These are phyloP conservation scores for Lepidurus packardi DNA, from an alignment of 1,140 invertebrate genomes.

Conservation along the genomic window DNA sequence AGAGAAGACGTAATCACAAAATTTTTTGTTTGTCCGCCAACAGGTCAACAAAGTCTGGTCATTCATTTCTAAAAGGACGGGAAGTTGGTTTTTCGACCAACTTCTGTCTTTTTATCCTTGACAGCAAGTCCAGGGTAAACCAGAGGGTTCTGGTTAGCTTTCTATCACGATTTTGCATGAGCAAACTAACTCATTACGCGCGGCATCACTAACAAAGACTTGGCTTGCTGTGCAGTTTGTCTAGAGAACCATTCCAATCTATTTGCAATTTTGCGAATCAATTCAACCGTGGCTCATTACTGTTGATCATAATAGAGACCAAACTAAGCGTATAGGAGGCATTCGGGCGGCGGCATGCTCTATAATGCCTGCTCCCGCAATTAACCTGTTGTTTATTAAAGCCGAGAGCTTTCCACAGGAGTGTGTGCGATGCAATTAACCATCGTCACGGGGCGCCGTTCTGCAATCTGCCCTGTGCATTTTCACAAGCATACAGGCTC, in stretches of 20 bases:
- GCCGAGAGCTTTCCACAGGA: background rate
- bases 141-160: slow-evolving; percentile 8
- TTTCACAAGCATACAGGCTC: background rate
- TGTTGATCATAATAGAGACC: slow-evolving; percentile 10
- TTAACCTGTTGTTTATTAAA: slow-evolving; percentile 20
- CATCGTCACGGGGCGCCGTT: background rate
- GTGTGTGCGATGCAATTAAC: slow-evolving; percentile 16
- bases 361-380: background rate
- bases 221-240: slow-evolving; percentile 13
- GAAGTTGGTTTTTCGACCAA: background rate
- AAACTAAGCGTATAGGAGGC: background rate
- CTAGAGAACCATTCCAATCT: background rate
- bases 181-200: background rate
- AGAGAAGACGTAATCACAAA: too few relatives aligned
- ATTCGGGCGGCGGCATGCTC: background rate
- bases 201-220: background rate
- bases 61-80: too few relatives aligned
- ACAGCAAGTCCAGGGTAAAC: background rate
- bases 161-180: slow-evolving; percentile 10
- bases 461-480: background rate
- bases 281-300: background rate
- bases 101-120: background rate
- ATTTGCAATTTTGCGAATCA: slow-evolving; percentile 16
- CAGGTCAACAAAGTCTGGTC: too few relatives aligned
- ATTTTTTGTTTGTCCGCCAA: too few relatives aligned